A percentile compares a stretch with the other conserved stretches of the same genome.
Conservation (phyloP, 1,140 invertebrate genomes). For the Diorhabda elongata region DNA sequence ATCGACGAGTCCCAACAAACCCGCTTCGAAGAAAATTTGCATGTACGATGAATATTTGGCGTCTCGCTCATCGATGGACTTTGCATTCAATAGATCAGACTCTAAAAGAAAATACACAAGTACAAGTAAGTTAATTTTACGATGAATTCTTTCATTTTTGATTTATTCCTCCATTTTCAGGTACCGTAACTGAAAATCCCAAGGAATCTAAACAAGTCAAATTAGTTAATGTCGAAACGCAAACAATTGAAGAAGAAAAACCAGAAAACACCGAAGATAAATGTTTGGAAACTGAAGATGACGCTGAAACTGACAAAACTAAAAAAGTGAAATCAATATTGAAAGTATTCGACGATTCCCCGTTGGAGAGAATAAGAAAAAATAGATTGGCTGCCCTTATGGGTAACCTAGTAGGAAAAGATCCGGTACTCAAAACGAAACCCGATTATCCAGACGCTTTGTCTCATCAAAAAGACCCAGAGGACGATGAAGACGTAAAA, state of each 20-base stretch:
- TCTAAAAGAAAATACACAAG: slow-evolving; percentile 29
- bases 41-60: slow-evolving; percentile 35
- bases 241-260: slow-evolving; percentile 23
- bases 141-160: neutral
- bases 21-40: slow-evolving; percentile 32
- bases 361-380: slow-evolving; percentile 34
- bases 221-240: slow-evolving; percentile 34
- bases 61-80: slow-evolving; percentile 35
- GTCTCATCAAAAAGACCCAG: slow-evolving; percentile 9
- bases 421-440: slow-evolving; percentile 19
- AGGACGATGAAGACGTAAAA: neutral
- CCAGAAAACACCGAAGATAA: neutral
- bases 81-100: slow-evolving; percentile 25
- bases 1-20: slow-evolving; percentile 22
- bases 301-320: slow-evolving; percentile 7
- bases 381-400: slow-evolving; percentile 35
- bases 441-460: slow-evolving; percentile 5
- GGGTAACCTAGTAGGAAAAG: slow-evolving; percentile 32
- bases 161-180: slow-evolving; percentile 14
- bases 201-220: slow-evolving; percentile 29
- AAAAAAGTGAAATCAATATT: slow-evolving; percentile 15
- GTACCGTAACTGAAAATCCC: slow-evolving; percentile 28
- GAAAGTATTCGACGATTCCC: slow-evolving; percentile 37
- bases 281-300: neutral
- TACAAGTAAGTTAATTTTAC: slow-evolving; percentile 22